Percentiles rank a stretch among this genome's conserved stretches.
phyloP scores from a whole-genome alignment of 2,797 vertebrate species.

The Gouania willdenowi region DNA sequence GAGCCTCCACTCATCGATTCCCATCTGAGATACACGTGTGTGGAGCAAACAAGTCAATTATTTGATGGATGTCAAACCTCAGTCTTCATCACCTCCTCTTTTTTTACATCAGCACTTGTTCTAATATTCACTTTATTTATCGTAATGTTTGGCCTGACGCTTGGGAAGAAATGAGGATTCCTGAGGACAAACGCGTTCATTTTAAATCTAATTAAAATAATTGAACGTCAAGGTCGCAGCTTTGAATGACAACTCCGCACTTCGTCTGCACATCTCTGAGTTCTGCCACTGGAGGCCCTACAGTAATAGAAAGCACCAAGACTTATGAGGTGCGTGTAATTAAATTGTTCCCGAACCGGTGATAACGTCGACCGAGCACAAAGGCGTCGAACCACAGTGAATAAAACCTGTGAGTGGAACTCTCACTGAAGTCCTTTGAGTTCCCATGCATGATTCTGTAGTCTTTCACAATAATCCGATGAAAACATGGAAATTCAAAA shows the following conservation, averaged over 20 bases:
- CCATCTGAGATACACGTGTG: neutral
- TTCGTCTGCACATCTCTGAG: constrained; percentile 26
- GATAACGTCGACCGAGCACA: constrained; percentile 22
- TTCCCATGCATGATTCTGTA: too few species aligned
- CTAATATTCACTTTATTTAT: too few species aligned
- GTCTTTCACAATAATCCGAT: too few species aligned
- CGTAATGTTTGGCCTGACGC: too few species aligned
- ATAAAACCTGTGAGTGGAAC: too few species aligned
- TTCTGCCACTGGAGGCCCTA: constrained; percentile 27
- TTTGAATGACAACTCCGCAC: constrained; percentile 52
- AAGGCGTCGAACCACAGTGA: constrained; percentile 3
- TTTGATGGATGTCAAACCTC: constrained; percentile 39
- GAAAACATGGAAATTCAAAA: too few species aligned
- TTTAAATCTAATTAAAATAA: constrained; percentile 56
- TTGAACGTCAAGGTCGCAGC: constrained; percentile 52
- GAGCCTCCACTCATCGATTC: constrained; percentile 26
- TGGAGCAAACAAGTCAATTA: constrained; percentile 10
- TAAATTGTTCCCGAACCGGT: constrained; percentile 41
- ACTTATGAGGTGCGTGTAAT: constrained; percentile 42
- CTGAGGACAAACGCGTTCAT: too few species aligned
- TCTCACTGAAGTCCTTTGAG: too few species aligned
- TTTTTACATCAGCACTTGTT: constrained; percentile 19
- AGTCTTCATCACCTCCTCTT: neutral
- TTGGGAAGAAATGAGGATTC: too few species aligned
- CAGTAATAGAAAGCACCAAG: constrained; percentile 3